Conservation (phyloP, 2,888 invertebrate species). For the Melanargia galathea region DNA sequence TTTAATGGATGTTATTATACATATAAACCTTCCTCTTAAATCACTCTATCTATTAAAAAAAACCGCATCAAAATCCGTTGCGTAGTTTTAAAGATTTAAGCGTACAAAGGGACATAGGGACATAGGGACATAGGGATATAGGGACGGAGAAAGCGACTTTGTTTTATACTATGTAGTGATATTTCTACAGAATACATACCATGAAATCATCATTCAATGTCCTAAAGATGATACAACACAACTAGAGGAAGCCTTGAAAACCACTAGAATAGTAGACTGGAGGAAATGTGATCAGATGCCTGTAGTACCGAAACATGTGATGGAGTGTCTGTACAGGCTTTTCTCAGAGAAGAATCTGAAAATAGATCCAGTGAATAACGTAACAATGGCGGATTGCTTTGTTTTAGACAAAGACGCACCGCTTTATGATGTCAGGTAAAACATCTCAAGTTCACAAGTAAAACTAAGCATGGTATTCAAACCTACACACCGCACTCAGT, state of each 20-base stretch:
- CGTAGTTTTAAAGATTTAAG: too few species aligned
- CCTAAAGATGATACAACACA: constrained; percentile 50
- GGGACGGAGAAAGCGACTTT: too few species aligned
- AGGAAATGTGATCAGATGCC: constrained; percentile 45
- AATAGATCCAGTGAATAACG: constrained; percentile 24
- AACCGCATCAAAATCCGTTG: too few species aligned
- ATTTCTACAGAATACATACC: constrained; percentile 46
- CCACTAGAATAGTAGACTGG: constrained; percentile 58
- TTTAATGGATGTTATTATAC: too few species aligned
- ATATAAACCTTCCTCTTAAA: too few species aligned
- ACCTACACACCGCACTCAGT: too few species aligned
- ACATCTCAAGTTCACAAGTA: neutral
- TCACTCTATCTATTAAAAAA: too few species aligned
- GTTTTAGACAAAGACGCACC: constrained; percentile 45
- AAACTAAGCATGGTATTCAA: too few species aligned
- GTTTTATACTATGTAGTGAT: neutral
- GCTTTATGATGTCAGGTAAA: constrained; percentile 42
- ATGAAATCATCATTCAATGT: constrained; percentile 56
- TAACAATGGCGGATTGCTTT: constrained; percentile 42
- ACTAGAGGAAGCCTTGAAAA: constrained; percentile 52
- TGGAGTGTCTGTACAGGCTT: constrained; percentile 45
- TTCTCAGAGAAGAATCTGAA: constrained; percentile 40
- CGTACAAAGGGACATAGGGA: too few species aligned
- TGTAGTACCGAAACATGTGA: constrained; percentile 45
- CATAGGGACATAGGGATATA: too few species aligned